These are phyloP conservation scores for Oplegnathus fasciatus DNA, from an alignment of 2,113 vertebrate genomes.

Conservation along the genomic window DNA sequence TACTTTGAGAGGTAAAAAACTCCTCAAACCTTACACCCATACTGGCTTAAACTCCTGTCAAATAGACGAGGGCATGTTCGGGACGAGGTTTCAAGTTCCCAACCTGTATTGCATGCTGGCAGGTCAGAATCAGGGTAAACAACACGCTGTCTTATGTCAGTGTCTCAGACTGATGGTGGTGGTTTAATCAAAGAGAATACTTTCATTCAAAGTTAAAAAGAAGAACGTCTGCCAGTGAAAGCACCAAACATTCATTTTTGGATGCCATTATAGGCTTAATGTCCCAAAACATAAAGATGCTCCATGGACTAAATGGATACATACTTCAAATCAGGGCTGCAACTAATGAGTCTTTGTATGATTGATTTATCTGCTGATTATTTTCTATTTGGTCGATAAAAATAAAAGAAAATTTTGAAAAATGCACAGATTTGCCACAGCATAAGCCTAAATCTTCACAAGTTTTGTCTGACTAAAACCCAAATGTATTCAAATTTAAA, in stretches of 20 bases:
- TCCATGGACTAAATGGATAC: slow-evolving; percentile 2
- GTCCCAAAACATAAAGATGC: slow-evolving; percentile 48
- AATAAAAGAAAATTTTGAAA: slow-evolving; percentile 11
- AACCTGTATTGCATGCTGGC: background rate
- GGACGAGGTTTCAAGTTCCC: background rate
- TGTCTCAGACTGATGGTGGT: slow-evolving; percentile 2
- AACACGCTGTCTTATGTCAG: background rate
- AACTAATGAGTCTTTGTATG: slow-evolving; percentile 23
- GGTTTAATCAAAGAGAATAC: background rate
- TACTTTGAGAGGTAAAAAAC: background rate
- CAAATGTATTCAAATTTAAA: background rate
- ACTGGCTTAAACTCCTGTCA: background rate
- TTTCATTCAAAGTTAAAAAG: slow-evolving; percentile 1
- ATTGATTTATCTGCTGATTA: slow-evolving; percentile 25
- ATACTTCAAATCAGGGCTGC: slow-evolving; percentile 5
- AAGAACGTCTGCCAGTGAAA: background rate
- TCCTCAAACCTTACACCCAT: background rate
- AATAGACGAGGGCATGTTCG: slow-evolving; percentile 7
- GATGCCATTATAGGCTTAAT: slow-evolving; percentile 36
- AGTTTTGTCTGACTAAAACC: background rate
- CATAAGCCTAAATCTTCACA: background rate
- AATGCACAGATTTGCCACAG: background rate
- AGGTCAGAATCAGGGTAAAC: slow-evolving; percentile 1
- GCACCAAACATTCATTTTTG: slow-evolving; percentile 13
- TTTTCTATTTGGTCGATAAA: background rate